Conservation (phyloP, 1,140 invertebrate genomes). For the Bradynema listronoti region DNA sequence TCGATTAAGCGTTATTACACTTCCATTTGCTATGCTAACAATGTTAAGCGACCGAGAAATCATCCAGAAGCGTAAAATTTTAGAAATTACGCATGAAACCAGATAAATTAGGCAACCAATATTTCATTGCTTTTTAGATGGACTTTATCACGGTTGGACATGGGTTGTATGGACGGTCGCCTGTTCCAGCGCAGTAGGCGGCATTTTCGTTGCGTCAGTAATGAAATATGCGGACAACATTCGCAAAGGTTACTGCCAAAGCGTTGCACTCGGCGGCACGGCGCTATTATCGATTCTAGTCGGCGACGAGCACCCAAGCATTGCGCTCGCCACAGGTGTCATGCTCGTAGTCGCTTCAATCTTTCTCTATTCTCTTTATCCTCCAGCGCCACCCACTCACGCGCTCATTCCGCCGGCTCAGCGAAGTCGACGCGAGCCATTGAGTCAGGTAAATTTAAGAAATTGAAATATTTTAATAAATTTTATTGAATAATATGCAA, state of each 20-base stretch:
- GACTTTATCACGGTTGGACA: constrained; percentile 67
- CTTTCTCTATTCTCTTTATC: constrained; percentile 35
- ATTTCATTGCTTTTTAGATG: constrained; percentile 22
- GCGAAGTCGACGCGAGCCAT: no score
- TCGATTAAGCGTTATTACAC: constrained; percentile 33
- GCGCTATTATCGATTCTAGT: constrained; percentile 31
- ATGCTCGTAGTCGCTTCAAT: constrained; percentile 27
- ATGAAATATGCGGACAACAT: constrained; percentile 94
- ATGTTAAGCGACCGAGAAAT: constrained; percentile 21
- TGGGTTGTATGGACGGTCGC: constrained; percentile 74
- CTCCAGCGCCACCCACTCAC: constrained; percentile 10
- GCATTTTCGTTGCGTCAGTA: constrained; percentile 80
- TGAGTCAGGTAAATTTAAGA: no score
- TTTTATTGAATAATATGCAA: no score
- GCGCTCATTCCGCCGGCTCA: no score
- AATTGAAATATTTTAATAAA: no score
- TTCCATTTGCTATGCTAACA: constrained; percentile 33
- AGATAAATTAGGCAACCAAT: not conserved
- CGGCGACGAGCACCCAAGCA: constrained; percentile 23
- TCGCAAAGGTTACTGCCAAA: constrained; percentile 42
- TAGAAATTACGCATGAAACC: not conserved
- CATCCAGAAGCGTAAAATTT: constrained; percentile 23
- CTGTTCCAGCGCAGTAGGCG: constrained; percentile 73
- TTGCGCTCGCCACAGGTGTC: constrained; percentile 20
- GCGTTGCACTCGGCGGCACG: constrained; percentile 32